Evolutionary conservation across 2,888 invertebrate genomes (phyloP), one percentile per base, ranked within the genome.

Genomic region (Caenorhabditis wallacei): DNA sequence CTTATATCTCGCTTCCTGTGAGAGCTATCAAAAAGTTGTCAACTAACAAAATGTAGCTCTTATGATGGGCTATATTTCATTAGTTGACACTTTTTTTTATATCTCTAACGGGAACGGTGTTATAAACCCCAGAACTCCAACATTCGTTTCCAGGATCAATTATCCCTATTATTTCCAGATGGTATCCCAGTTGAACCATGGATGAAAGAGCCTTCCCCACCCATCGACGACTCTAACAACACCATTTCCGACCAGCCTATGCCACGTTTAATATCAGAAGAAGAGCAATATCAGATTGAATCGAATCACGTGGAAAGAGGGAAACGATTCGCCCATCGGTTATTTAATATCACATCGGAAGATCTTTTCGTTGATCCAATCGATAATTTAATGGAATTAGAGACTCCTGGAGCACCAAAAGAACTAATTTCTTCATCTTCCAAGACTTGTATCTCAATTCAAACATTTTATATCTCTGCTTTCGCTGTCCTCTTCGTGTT

Each of bases 181-280:
- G 74, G 63, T 5, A 71, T 78, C 40, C 74, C 78, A 0, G 30
- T 63, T 16, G 83, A 83, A 13, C 83, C 83, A 0, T 84, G 84
- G 84, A 74, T 84, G 76, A 84, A 84, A 35, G 84, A 84, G 20
- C 84, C 70, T 5, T 59, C 59, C 1, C 84, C 80, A 7, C 59
- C 66, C 11, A 57, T 68, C 10, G 76, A 66, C 18, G 66, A 71
- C n/a, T 22, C 26, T 11, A 59, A 57, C 10, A 8, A 24, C 2
- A 61, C 61, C 16, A 22, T 61, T n/a, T 8, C 22, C 43, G 2
- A 40, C 2, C 61, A 63, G 22, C 74, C 80, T 24, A 74, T 80
- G 75, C 68, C 80, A 11, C 61, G 75, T n/a, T 16, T 69, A 8
- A 78, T 63, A 7, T 40, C 74, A 5, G 69, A 74, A n/a, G 75